Evolutionary conservation across 1,140 invertebrate genomes (phyloP), one percentile per base, ranked within the genome.

Genomic region (Pogonomyrmex barbatus): DNA sequence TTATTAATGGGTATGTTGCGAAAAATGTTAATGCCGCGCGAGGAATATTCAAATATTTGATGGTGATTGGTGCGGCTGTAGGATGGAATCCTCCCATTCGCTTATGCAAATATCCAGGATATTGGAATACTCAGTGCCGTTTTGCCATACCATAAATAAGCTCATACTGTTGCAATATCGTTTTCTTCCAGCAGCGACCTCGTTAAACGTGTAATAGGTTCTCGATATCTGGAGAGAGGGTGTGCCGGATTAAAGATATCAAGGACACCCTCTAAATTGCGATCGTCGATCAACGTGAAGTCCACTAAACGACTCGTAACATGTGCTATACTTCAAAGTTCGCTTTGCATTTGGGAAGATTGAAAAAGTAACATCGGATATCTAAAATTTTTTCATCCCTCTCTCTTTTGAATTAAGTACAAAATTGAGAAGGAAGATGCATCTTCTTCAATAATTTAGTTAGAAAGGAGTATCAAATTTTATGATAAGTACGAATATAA

Each of bases 191-290:
- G 10, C 45, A 45, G 71, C 45, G 86, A 84, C 71, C 63, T 84
- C 86, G 86, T 88, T 88, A 84, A 84, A 84, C 71, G 63, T 67
- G 71, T 88, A 88, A 88, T 88, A 65, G 86, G 10, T 88, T 87
- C 79, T 67, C 63, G 70, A 88, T 88, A 71, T 36, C 24, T 24
- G 50, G 6, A 30, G 12, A 45, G 42, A 5, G 10, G n/a, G 33
- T 39, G 62, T 17, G 45, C 10, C 12, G 50, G 70, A 70, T 84
- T 87, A 77, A 76, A 62, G 76, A 42, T 47, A 85, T 30, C 83
- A 67, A 52, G 86, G 54, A 63, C 62, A 56, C 39, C 30, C 86
- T 30, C 50, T 24, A 76, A 88, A 88, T 88, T 88, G 67, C 52
- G 60, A 75, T 68, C 85, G 78, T 77, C 79, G 65, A 88, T 88